phyloP scores from a whole-genome alignment of 2,888 invertebrate species.

The Zhuqinia jingwanae region DNA sequence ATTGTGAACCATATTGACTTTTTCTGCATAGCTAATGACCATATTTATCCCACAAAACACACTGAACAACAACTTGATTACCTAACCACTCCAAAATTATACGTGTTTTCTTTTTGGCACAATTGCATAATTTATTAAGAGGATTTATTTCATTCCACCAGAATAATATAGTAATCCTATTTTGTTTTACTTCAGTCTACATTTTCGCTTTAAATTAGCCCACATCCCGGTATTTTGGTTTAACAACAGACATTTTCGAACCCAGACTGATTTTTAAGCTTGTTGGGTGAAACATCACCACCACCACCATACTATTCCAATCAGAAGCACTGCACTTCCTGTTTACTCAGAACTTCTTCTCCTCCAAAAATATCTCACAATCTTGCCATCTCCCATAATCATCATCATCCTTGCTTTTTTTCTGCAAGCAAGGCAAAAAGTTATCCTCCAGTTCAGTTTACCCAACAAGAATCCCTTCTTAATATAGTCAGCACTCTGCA shows the following conservation, averaged over 20 bases:
- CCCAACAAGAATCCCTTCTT: neutral
- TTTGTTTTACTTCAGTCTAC: neutral
- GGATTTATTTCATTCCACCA: neutral
- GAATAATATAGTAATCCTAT: conserved; percentile 23
- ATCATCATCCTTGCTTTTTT: conserved; percentile 38
- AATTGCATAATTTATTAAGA: neutral
- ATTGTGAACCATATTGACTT: conserved; percentile 17
- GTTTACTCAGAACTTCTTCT: conserved; percentile 28
- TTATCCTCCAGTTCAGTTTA: conserved; percentile 12
- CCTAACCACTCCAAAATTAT: conserved; percentile 54
- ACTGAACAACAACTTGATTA: conserved; percentile 65
- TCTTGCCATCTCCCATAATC: conserved; percentile 46
- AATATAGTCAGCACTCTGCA: too few relatives aligned
- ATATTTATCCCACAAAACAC: conserved; percentile 42
- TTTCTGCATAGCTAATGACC: conserved; percentile 1
- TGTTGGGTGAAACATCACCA: conserved; percentile 4
- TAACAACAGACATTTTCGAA: conserved; percentile 45
- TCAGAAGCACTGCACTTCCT: conserved; percentile 54
- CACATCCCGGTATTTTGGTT: conserved; percentile 49
- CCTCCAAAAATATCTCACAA: conserved; percentile 66
- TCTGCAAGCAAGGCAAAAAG: conserved; percentile 46
- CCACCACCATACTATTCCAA: conserved; percentile 52
- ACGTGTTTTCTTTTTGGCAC: neutral
- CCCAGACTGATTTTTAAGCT: conserved; percentile 10
- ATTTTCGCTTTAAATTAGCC: conserved; percentile 19